phyloP scores from a whole-genome alignment of 2,797 vertebrate species.

The Cuniculus paca region DNA sequence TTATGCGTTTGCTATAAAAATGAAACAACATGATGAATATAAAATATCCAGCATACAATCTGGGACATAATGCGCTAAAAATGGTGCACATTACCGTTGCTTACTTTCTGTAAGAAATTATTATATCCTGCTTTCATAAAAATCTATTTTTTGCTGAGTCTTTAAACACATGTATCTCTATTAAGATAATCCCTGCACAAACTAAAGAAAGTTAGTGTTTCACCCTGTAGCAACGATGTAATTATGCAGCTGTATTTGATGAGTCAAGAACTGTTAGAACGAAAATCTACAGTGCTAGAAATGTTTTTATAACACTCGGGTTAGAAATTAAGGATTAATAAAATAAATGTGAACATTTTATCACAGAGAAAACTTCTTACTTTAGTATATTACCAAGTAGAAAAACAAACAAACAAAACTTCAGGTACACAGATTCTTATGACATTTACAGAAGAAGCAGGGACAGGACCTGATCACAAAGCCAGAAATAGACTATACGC shows the following conservation, averaged over 20 bases:
- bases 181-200: conserved; percentile 50
- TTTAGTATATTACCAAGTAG: conserved; percentile 15
- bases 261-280: neutral
- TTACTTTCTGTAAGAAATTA: conserved; percentile 6
- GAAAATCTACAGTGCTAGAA: neutral
- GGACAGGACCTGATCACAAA: conserved; percentile 45
- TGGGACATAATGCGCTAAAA: neutral
- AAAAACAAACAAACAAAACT: conserved; percentile 37
- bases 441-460: conserved; percentile 77
- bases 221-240: neutral
- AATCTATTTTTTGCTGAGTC: neutral
- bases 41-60: neutral
- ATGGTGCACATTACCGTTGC: neutral
- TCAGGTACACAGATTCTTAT: conserved; percentile 41
- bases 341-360: conserved; percentile 46
- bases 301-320: neutral
- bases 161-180: neutral
- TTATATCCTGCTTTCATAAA: neutral
- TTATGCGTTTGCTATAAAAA: conserved; percentile 8
- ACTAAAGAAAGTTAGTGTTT: conserved; percentile 24
- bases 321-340: conserved; percentile 44
- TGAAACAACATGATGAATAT: neutral
- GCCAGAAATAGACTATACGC: conserved; percentile 60
- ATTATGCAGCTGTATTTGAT: neutral
- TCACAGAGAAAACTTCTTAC: neutral